Base-by-base conservation (phyloP, 1,140 invertebrate genomes). In the Akabosia matsudoensis region DNA sequence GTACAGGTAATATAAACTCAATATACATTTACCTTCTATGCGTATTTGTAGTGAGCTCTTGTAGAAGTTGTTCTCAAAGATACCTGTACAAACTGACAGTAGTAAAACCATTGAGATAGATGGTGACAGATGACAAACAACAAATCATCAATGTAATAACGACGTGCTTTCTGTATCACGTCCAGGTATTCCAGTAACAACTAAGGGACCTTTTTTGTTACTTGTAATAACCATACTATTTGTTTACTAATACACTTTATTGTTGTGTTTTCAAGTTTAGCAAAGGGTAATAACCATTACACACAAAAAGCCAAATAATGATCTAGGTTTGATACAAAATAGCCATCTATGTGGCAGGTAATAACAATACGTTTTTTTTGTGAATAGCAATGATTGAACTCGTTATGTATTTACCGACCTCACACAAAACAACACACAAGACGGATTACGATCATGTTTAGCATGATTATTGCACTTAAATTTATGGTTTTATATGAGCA, bases 61-160 rank as follows among this genome's bases (percentile, higher is more conserved):
- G n/a, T n/a, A n/a, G n/a, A n/a, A n/a, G n/a, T n/a, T n/a, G n/a
- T n/a, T n/a, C n/a, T n/a, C n/a, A n/a, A n/a, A n/a, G n/a, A n/a
- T n/a, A n/a, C n/a, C n/a, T n/a, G n/a, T n/a, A 45, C 18, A 45
- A 10, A 45, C 37, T 45, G 37, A n/a, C 37, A 45, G 54, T 56
- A 56, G 24, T 56, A 56, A 56, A 56, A 56, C 10, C 54, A 13
- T n/a, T 56, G 54, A 56, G 61, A 67, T 67, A 10, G 61, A 67
- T 67, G 61, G 61, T 67, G 61, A 67, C 61, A 67, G 61, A 67
- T 67, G 61, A 67, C 61, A 67, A 61, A 67, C 30, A 67, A 67
- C 7, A 30, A 67, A 67, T 67, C 61, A 67, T 67, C 61, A 7
- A 22, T 13, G 28, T 16, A 67, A 56, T 56, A 24, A 56, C 54